phyloP scores from a whole-genome alignment of 2,888 invertebrate species.

The Argyresthia albistria region DNA sequence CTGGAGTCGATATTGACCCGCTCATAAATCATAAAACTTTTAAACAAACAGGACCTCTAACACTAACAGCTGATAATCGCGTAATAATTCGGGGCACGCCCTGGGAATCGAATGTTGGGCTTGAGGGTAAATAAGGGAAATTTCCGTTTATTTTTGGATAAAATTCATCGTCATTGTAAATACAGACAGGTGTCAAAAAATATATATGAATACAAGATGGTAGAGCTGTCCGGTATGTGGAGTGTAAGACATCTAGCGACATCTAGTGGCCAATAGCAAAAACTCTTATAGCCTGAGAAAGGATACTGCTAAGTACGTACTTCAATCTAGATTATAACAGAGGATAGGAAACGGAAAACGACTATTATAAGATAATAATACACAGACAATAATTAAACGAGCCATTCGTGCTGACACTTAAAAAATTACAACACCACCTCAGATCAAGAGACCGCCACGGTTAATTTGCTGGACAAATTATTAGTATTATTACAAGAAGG shows the following conservation, averaged over 20 bases:
- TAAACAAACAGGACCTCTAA: constrained; percentile 37
- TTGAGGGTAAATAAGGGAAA: constrained; percentile 19
- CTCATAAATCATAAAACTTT: constrained; percentile 65
- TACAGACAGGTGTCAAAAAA: not conserved
- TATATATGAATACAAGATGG: not conserved
- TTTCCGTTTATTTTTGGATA: constrained; percentile 9
- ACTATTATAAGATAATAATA: constrained; percentile 6
- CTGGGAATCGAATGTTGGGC: constrained; percentile 28
- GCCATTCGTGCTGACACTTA: constrained; percentile 33
- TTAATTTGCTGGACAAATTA: constrained; percentile 57
- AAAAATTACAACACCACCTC: constrained; percentile 45
- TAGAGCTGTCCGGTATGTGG: not conserved
- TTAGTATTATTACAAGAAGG: constrained; percentile 54
- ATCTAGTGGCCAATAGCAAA: not conserved
- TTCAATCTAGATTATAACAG: constrained; percentile 9
- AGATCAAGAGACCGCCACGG: constrained; percentile 19
- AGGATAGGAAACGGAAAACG: constrained; percentile 12
- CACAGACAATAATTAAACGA: constrained; percentile 13
- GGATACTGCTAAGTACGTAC: not conserved
- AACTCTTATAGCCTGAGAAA: not conserved
- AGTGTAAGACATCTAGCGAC: not conserved
- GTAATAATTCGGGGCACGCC: constrained; percentile 36
- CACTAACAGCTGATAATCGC: constrained; percentile 48
- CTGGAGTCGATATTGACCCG: constrained; percentile 21
- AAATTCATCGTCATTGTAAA: not conserved